These are phyloP conservation scores for Parnassius mnemosyne DNA, from an alignment of 2,888 invertebrate genomes.

Conservation along the genomic window DNA sequence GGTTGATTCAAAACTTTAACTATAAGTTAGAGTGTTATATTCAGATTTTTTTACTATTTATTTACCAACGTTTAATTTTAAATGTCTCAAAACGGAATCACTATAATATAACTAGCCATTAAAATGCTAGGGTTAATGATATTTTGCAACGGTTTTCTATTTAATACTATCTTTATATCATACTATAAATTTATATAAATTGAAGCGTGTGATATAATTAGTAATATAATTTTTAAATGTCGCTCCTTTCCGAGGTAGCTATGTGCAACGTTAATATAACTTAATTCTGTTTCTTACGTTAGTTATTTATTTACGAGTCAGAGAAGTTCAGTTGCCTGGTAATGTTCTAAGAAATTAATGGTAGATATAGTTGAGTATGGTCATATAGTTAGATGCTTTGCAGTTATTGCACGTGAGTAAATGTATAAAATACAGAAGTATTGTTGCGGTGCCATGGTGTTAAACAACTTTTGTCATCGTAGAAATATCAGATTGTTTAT, in stretches of 20 bases:
- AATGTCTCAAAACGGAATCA: conserved; percentile 60
- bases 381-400: conserved; percentile 65
- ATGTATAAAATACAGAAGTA: conserved; percentile 26
- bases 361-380: conserved; percentile 59
- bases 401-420: conserved; percentile 57
- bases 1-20: conserved; percentile 77
- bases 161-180: conserved; percentile 47
- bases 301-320: conserved; percentile 71
- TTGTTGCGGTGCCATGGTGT: conserved; percentile 32
- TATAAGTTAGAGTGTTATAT: conserved; percentile 77
- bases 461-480: neutral
- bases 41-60: conserved; percentile 64
- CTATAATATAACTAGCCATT: conserved; percentile 43
- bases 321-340: conserved; percentile 66
- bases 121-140: conserved; percentile 54
- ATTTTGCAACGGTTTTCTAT: conserved; percentile 49
- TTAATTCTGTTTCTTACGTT: conserved; percentile 57
- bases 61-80: conserved; percentile 57
- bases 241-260: conserved; percentile 68
- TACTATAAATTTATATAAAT: conserved; percentile 61
- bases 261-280: conserved; percentile 55
- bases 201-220: conserved; percentile 72
- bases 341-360: conserved; percentile 58
- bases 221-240: conserved; percentile 54
- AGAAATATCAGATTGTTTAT: conserved; percentile 5